Evolutionary conservation across 2,888 invertebrate genomes (phyloP), one percentile per base, ranked within the genome.

Genomic region (Lycocerus yunnanus): DNA sequence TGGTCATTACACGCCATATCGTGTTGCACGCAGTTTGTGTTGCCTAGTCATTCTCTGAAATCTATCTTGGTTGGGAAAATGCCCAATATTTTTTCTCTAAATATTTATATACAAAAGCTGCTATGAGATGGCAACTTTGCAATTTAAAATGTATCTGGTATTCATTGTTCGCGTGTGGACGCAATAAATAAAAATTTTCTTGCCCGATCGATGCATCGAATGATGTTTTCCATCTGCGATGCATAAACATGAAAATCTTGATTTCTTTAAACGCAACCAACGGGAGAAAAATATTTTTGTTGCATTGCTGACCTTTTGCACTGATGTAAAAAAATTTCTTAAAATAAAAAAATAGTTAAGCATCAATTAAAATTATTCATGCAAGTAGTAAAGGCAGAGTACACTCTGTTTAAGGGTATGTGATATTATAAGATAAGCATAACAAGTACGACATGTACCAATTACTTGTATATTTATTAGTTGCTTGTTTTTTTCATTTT

Each of bases 361-460:
- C 72, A 73, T 68, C 72, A 75, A 75, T 72, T 73, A 63, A 75
- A 66, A 15, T 60, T 20, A 72, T 59, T 70, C 68, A 59, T 71
- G 69, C 68, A 66, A 70, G 60, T 73, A 75, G 70, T 67, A 75
- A 75, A 76, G 73, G 66, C 73, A 76, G 73, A 73, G 70, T 69
- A 68, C 71, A 66, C 77, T 79, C 79, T 78, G 75, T 78, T 71
- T 69, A 81, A 79, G 78, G 80, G 82, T 79, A 80, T 82, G 82
- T 81, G 81, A 82, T 82, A 82, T 82, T 63, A 63, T 63, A 63
- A 15, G 61, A 63, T 63, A 63, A 63, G 61, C 61, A 43, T 43
- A 43, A 43, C 20, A 63, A 63, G 61, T 63, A 63, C 61, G 15
- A 18, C 16, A 63, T 15, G 61, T 63, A 63, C 61, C 61, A 16